These are phyloP conservation scores for Schizopygopsis pylzovi DNA, from an alignment of 2,797 vertebrate genomes.

Conservation along the genomic window DNA sequence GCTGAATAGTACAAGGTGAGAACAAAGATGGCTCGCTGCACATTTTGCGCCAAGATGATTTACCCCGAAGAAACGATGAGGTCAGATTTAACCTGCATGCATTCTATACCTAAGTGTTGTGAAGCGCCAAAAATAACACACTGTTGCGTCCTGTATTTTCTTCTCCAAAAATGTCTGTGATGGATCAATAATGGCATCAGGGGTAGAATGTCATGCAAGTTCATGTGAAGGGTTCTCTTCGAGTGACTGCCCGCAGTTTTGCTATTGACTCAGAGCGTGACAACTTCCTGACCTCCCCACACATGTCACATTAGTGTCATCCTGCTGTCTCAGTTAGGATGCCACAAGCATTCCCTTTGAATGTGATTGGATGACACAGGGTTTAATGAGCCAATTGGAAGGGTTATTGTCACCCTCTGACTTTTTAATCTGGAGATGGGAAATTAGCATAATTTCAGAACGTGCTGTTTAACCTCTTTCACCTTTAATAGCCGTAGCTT, in stretches of 20 bases:
- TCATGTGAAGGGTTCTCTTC: constrained; percentile 44
- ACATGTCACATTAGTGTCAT: constrained; percentile 58
- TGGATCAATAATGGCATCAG: constrained; percentile 66
- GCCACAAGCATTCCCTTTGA: constrained; percentile 55
- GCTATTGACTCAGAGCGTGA: constrained; percentile 51
- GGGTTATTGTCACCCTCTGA: constrained; percentile 74
- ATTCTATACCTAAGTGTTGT: constrained; percentile 33
- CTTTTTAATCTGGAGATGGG: constrained; percentile 72
- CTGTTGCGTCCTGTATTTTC: constrained; percentile 36
- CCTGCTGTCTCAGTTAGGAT: constrained; percentile 52
- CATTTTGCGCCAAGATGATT: constrained; percentile 40
- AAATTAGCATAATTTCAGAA: constrained; percentile 74
- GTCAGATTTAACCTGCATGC: constrained; percentile 22
- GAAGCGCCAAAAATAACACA: neutral
- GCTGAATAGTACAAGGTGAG: constrained; percentile 35
- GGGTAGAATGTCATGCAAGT: constrained; percentile 44
- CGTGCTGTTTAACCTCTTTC: constrained; percentile 62
- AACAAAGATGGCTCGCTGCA: constrained; percentile 11
- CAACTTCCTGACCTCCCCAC: constrained; percentile 54
- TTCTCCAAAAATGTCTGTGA: constrained; percentile 44
- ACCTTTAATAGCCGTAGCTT: constrained; percentile 69
- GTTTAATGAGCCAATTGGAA: constrained; percentile 71
- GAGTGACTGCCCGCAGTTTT: constrained; percentile 40
- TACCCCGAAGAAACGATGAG: constrained; percentile 41
- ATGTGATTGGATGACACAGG: constrained; percentile 60